phyloP scores from a whole-genome alignment of 2,113 vertebrate species.

The Aviceda subcristata region DNA sequence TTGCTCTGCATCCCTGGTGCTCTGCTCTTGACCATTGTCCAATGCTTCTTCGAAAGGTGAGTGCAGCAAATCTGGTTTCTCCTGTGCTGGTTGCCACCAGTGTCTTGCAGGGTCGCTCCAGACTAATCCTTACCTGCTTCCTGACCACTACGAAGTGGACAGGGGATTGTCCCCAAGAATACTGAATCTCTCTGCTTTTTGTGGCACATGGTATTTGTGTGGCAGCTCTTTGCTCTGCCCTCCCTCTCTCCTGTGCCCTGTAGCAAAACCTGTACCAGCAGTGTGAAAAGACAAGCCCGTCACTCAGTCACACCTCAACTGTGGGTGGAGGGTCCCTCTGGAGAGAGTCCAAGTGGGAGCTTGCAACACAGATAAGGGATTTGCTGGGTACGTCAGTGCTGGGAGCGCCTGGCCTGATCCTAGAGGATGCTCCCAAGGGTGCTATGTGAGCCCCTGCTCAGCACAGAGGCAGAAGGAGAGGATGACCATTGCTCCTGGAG shows the following conservation, averaged over 20 bases:
- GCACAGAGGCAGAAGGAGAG: background rate
- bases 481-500: background rate
- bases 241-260: background rate
- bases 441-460: background rate
- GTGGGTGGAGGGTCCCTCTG: background rate
- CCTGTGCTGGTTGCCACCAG: background rate
- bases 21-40: slow-evolving; percentile 63
- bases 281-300: background rate
- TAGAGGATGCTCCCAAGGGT: background rate
- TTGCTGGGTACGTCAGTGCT: background rate
- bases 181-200: background rate
- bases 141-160: background rate
- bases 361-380: background rate
- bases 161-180: background rate
- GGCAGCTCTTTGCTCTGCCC: background rate
- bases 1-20: slow-evolving; percentile 71
- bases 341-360: background rate
- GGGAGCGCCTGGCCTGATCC: background rate
- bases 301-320: background rate
- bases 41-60: slow-evolving; percentile 76
- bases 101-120: background rate
- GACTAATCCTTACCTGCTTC: background rate
- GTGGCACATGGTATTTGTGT: background rate
- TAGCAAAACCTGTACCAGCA: background rate
- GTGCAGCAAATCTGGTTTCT: background rate